Conservation (phyloP, 2,888 invertebrate genomes). For the Chalcosyrphus nemorum region DNA sequence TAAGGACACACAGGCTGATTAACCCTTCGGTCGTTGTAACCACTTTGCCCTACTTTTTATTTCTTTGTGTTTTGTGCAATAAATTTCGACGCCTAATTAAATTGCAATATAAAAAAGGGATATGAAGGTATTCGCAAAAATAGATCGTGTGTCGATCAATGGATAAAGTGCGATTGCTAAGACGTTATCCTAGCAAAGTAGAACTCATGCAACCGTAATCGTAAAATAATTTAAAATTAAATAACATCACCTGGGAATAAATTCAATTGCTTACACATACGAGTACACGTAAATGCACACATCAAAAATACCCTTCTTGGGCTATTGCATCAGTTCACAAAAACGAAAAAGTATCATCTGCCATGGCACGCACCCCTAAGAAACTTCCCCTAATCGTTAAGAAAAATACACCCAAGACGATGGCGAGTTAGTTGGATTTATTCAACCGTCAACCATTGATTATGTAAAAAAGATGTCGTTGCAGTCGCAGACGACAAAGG, state of each 20-base stretch:
- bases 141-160: constrained; percentile 1
- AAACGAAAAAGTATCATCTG: constrained; percentile 62
- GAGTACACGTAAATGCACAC: not conserved
- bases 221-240: constrained; percentile 64
- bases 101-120: constrained; percentile 58
- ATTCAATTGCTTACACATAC: constrained; percentile 7
- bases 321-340: constrained; percentile 60
- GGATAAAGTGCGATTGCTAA: constrained; percentile 30
- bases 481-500: constrained; percentile 21
- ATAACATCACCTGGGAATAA: constrained; percentile 67
- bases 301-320: constrained; percentile 2
- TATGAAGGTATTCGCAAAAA: constrained; percentile 35
- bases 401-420: constrained; percentile 55
- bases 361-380: constrained; percentile 70
- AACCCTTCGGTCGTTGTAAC: constrained; percentile 43
- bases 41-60: constrained; percentile 32
- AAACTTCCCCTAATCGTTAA: constrained; percentile 66
- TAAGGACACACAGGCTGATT: constrained; percentile 25
- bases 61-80: constrained; percentile 59
- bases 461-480: constrained; percentile 63
- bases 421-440: constrained; percentile 52
- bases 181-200: constrained; percentile 30
- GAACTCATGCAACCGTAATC: constrained; percentile 25
- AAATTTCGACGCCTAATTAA: constrained; percentile 65
- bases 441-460: constrained; percentile 72